Percentiles rank a stretch among this genome's conserved stretches.
Conservation (phyloP, 2,797 vertebrate species). For the Chelidonichthys spinosus region DNA sequence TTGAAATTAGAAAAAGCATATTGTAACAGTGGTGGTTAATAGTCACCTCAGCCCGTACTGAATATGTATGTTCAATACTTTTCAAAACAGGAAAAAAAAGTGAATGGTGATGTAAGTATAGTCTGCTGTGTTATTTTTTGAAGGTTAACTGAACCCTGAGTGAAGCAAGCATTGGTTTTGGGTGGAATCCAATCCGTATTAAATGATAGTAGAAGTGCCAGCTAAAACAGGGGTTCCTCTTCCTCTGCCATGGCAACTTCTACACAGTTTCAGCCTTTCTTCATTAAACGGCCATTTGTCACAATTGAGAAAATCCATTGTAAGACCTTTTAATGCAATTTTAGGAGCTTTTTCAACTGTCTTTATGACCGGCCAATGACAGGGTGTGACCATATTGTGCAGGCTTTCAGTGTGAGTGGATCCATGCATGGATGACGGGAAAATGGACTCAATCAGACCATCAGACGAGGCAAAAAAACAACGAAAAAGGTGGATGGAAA, state of each 20-base stretch:
- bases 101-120: neutral
- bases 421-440: constrained; percentile 40
- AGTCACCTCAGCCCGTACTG: neutral
- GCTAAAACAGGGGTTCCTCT: constrained; percentile 57
- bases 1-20: neutral
- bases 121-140: constrained; percentile 18
- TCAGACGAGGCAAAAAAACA: constrained; percentile 16
- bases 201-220: constrained; percentile 55
- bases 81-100: constrained; percentile 3
- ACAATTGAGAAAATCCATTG: constrained; percentile 18
- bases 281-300: constrained; percentile 65
- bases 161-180: constrained; percentile 39
- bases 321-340: too few species aligned
- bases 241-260: constrained; percentile 61
- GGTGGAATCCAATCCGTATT: constrained; percentile 48
- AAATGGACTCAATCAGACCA: constrained; percentile 48
- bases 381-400: constrained; percentile 25
- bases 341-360: constrained; percentile 14
- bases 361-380: constrained; percentile 22
- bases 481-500: constrained; percentile 39
- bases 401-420: constrained; percentile 16
- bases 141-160: constrained; percentile 49
- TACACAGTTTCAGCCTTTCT: constrained; percentile 42
- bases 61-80: neutral
- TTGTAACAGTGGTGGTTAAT: neutral